These are phyloP conservation scores for Synanthedon tipuliformis DNA, from an alignment of 2,888 invertebrate species.

Conservation along the genomic window DNA sequence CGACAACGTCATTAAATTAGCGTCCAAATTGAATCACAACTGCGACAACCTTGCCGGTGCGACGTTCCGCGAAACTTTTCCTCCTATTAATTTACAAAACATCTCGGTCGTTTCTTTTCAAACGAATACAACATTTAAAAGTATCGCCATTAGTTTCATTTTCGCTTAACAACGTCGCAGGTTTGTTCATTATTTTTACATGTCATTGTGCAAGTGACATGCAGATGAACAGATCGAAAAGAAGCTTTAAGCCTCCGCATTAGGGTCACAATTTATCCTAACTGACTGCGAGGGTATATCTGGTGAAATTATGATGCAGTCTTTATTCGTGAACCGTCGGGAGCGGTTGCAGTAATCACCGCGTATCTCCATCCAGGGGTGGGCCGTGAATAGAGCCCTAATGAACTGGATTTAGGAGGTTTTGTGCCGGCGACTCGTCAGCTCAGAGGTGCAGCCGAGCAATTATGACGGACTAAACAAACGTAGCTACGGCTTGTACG, in stretches of 20 bases:
- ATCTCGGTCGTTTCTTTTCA: constrained; percentile 36
- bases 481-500: constrained; percentile 38
- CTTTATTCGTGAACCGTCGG: constrained; percentile 71
- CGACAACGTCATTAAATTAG: constrained; percentile 68
- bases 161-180: constrained; percentile 34
- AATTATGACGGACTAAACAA: constrained; percentile 67
- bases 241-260: constrained; percentile 33
- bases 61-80: constrained; percentile 66
- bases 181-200: constrained; percentile 71
- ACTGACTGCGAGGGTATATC: constrained; percentile 49
- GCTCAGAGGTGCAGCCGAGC: constrained; percentile 61
- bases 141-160: constrained; percentile 23
- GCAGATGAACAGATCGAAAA: constrained; percentile 28
- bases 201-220: constrained; percentile 69
- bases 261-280: constrained; percentile 43
- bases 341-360: constrained; percentile 71
- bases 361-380: constrained; percentile 70
- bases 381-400: constrained; percentile 67
- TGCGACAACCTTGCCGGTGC: constrained; percentile 66
- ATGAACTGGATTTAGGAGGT: constrained; percentile 72
- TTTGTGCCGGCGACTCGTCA: constrained; percentile 66
- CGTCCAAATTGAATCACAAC: constrained; percentile 70
- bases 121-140: constrained; percentile 33
- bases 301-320: constrained; percentile 71
- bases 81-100: constrained; percentile 69